Evolutionary conservation across 2,888 invertebrate genomes (phyloP).

Genomic region (Lasioglossum leucozonium): DNA sequence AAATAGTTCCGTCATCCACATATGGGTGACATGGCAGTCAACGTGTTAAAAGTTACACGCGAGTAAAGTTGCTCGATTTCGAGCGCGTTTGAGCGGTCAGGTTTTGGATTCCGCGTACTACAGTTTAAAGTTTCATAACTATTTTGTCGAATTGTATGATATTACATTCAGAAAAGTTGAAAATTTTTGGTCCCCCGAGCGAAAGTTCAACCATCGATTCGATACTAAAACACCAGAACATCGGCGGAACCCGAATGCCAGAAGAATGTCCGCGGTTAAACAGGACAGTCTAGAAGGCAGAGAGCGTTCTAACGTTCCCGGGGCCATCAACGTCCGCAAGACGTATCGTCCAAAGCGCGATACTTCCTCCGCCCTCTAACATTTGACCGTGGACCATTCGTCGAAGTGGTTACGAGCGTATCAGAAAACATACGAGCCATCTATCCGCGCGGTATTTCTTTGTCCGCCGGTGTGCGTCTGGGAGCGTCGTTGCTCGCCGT

Average conservation of each 20-base stretch:
- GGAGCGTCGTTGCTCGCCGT: slow-evolving; percentile 35
- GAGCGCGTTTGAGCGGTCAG: no score
- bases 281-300: neutral
- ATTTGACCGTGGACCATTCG: neutral
- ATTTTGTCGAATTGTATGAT: no score
- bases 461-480: slow-evolving; percentile 38
- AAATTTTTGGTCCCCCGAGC: no score
- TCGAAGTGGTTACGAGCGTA: slow-evolving; percentile 32
- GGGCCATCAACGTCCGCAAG: neutral
- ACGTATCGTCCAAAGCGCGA: neutral
- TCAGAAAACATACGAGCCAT: slow-evolving; percentile 14
- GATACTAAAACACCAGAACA: no score
- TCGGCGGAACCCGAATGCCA: neutral
- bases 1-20: no score
- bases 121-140: no score
- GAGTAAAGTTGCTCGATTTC: no score
- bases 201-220: no score
- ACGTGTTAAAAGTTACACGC: no score
- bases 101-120: no score
- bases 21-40: no score
- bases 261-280: neutral
- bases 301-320: neutral
- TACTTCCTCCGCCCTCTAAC: neutral
- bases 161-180: no score
- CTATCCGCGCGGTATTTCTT: slow-evolving; percentile 28